A percentile compares a stretch with the other conserved stretches of the same genome.
Evolutionary conservation across 2,113 vertebrate species (phyloP).

Genomic region (Prionailurus viverrinus): DNA sequence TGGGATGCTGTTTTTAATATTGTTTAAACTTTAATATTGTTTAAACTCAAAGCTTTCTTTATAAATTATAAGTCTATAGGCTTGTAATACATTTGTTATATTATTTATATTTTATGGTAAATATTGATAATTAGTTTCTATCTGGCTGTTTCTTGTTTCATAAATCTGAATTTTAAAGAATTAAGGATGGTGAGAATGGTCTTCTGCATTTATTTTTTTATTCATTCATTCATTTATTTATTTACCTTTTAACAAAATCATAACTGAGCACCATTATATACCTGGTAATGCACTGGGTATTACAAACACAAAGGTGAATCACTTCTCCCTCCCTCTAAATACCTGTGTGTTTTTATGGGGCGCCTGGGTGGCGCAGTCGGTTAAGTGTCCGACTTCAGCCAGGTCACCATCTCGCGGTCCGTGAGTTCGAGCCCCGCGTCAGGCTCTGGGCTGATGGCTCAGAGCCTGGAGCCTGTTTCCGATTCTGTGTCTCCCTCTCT

Average conservation of each 20-base stretch:
- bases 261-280: background rate
- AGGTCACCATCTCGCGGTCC: too few species aligned
- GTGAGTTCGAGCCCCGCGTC: too few species aligned
- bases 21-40: background rate
- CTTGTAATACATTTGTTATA: slow-evolving; percentile 11
- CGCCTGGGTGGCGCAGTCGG: too few species aligned
- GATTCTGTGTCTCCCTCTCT: too few species aligned
- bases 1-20: background rate
- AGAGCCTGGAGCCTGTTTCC: too few species aligned
- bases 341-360: background rate
- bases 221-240: background rate
- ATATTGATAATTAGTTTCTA: slow-evolving; percentile 5
- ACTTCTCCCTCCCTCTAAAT: background rate
- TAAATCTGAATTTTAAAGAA: slow-evolving; percentile 7
- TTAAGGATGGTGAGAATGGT: background rate
- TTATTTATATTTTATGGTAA: slow-evolving; percentile 25
- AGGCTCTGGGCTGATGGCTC: too few species aligned
- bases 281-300: background rate
- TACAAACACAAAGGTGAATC: slow-evolving; percentile 39
- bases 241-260: slow-evolving; percentile 42
- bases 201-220: background rate
- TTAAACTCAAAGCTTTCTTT: slow-evolving; percentile 6
- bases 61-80: background rate
- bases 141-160: background rate
- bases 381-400: too few species aligned